A percentile compares a stretch with the other conserved stretches of the same genome.
phyloP scores from a whole-genome alignment of 1,140 invertebrate species.

The Drosophila malerkotliana region DNA sequence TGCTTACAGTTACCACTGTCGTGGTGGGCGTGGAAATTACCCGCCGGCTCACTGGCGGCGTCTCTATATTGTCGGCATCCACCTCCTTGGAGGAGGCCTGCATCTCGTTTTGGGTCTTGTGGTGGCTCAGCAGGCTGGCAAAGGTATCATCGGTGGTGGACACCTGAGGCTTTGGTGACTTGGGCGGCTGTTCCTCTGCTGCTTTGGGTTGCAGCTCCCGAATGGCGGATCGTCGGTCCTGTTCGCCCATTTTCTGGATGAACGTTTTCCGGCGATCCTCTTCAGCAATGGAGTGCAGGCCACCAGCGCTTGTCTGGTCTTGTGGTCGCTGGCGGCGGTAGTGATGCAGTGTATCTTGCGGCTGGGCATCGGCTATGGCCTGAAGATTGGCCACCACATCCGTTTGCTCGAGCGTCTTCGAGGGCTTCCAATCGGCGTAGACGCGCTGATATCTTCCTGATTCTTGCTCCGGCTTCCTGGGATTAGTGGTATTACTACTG shows the following conservation, averaged over 20 bases:
- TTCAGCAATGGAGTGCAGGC: constrained; percentile 85
- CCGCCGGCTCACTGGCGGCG: constrained; percentile 91
- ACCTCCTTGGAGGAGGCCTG: constrained; percentile 89
- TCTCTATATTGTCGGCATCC: constrained; percentile 95
- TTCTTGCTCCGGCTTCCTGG: constrained; percentile 24
- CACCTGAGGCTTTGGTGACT: constrained; percentile 39
- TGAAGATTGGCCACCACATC: constrained; percentile 94
- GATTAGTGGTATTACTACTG: constrained; percentile 28
- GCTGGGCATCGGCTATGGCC: constrained; percentile 89
- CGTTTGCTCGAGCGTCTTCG: constrained; percentile 89
- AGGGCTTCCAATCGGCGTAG: constrained; percentile 92
- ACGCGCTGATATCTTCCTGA: constrained; percentile 86
- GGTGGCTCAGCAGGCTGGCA: constrained; percentile 60
- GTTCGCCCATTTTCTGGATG: constrained; percentile 83
- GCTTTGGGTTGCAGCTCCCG: constrained; percentile 31
- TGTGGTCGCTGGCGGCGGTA: constrained; percentile 74
- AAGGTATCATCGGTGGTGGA: constrained; percentile 51
- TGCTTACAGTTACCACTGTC: constrained; percentile 72
- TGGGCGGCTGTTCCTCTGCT: constrained; percentile 22
- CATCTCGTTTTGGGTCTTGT: constrained; percentile 84
- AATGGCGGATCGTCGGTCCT: constrained; percentile 84
- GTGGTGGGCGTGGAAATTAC: constrained; percentile 82
- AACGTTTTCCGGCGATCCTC: constrained; percentile 85
- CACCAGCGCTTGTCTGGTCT: constrained; percentile 61
- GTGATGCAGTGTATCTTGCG: constrained; percentile 85